A percentile compares a stretch with the other conserved stretches of the same genome.
phyloP scores from a whole-genome alignment of 2,888 invertebrate species.

The Timema podura region DNA sequence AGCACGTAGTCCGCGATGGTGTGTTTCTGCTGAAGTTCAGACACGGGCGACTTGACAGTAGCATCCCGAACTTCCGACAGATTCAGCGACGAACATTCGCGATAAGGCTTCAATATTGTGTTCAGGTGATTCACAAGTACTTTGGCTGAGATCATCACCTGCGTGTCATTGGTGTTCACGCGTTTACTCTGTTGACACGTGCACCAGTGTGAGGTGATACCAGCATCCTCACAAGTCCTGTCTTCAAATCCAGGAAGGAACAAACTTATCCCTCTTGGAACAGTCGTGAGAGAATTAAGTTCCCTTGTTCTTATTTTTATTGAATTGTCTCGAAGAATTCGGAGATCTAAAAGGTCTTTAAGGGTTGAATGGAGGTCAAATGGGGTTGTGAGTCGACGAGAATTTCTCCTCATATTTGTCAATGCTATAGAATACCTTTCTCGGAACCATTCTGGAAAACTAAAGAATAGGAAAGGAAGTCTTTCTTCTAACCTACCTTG shows the following conservation, averaged over 20 bases:
- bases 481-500: slow-evolving; percentile 86
- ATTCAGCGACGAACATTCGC: slow-evolving; percentile 61
- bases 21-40: slow-evolving; percentile 40
- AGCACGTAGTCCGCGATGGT: slow-evolving; percentile 50
- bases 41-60: slow-evolving; percentile 46
- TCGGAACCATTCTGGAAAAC: slow-evolving; percentile 69
- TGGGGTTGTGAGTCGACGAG: slow-evolving; percentile 70
- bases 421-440: slow-evolving; percentile 57
- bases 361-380: slow-evolving; percentile 82
- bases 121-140: slow-evolving; percentile 65
- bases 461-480: slow-evolving; percentile 71
- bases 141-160: slow-evolving; percentile 56
- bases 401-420: slow-evolving; percentile 61
- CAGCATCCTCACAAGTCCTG: slow-evolving; percentile 73
- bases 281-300: slow-evolving; percentile 23
- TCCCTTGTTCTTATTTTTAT: slow-evolving; percentile 42
- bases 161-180: slow-evolving; percentile 50
- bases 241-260: slow-evolving; percentile 67
- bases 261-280: slow-evolving; percentile 63
- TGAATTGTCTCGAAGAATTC: slow-evolving; percentile 46
- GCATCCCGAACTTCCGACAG: slow-evolving; percentile 62
- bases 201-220: slow-evolving; percentile 82
- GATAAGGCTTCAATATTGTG: slow-evolving; percentile 53
- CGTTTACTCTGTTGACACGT: slow-evolving; percentile 70
- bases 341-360: slow-evolving; percentile 58